These are phyloP conservation scores for Drosophila repletoides DNA, from an alignment of 1,140 invertebrate genomes.

Conservation along the genomic window DNA sequence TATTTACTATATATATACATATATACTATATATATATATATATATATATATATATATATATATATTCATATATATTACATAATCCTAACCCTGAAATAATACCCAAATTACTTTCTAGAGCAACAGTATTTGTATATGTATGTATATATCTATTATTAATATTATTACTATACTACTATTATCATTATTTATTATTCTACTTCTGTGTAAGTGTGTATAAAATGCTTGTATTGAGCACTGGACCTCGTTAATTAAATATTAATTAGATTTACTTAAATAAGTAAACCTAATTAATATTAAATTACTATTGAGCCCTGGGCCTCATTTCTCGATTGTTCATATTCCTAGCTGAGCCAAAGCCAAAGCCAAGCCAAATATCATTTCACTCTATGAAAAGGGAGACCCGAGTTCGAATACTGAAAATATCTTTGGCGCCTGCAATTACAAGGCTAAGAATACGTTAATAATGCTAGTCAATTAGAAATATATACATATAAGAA, in stretches of 20 bases:
- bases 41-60: conserved; percentile 2
- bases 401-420: too few relatives aligned
- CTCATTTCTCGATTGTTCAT: conserved; percentile 25
- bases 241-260: conserved; percentile 7
- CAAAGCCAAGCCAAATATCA: too few relatives aligned
- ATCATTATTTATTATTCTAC: conserved; percentile 4
- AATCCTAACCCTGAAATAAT: conserved; percentile 9
- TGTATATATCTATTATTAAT: conserved; percentile 59
- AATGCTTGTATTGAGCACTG: conserved; percentile 11
- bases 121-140: conserved; percentile 75
- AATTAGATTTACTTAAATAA: conserved; percentile 27
- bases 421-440: not conserved
- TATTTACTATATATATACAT: conserved; percentile 16
- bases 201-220: conserved; percentile 19
- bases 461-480: conserved; percentile 36
- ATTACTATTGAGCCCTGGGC: not conserved
- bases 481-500: conserved; percentile 21
- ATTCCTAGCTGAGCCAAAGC: conserved; percentile 18
- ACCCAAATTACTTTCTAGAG: conserved; percentile 58
- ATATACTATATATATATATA: conserved; percentile 8
- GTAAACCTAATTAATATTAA: too few relatives aligned
- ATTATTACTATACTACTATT: conserved; percentile 13
- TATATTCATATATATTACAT: not conserved
- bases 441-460: conserved; percentile 10
- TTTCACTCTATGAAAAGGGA: too few relatives aligned